Evolutionary conservation across 2,113 vertebrate genomes (phyloP), one percentile per base, ranked within the genome.

Genomic region (Pituophis catenifer): DNA sequence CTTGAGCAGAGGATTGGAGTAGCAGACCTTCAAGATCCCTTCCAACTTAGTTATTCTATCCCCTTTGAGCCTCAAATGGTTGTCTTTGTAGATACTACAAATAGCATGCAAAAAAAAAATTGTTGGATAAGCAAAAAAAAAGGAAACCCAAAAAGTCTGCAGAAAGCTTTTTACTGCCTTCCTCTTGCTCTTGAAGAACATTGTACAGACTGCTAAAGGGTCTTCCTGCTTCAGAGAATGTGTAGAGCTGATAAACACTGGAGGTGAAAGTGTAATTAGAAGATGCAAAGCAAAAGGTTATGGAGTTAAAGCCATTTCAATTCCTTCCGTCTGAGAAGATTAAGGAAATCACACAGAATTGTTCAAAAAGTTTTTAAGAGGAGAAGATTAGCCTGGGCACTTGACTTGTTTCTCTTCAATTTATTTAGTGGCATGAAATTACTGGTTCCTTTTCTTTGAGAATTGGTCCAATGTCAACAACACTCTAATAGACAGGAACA

Each of bases 241-340:
- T 93, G 93, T 89, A 95, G 92, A 94, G 93, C 19, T 92, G 91
- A 96, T 96, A 96, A 96, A 95, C 15, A 95, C 92, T 93, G 87
- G 88, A 95, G 9, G 86, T 94, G 96, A 95, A 95, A 95, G 33
- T 24, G 55, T 94, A 97, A 95, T 92, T 96, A 90, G 92, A 94
- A 95, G 44, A 95, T 95, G 93, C 89, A 91, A 81, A 89, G 33
- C 26, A 89, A 94, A 94, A 96, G 65, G 91, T 95, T 95, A 94
- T 24, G 91, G 5, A 81, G 58, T 94, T 90, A 94, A 26, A 89
- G 86, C 23, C 48, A 33, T 87, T 21, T 90, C 52, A 92, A 94
- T 94, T 94, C 91, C 91, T 94, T 87, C 90, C 93, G 75, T 5
- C 85, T 94, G 87, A 94, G 91, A 75, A 95, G 86, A 95, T 96